Conservation (phyloP, 2,797 vertebrate genomes). For the Labroides dimidiatus region DNA sequence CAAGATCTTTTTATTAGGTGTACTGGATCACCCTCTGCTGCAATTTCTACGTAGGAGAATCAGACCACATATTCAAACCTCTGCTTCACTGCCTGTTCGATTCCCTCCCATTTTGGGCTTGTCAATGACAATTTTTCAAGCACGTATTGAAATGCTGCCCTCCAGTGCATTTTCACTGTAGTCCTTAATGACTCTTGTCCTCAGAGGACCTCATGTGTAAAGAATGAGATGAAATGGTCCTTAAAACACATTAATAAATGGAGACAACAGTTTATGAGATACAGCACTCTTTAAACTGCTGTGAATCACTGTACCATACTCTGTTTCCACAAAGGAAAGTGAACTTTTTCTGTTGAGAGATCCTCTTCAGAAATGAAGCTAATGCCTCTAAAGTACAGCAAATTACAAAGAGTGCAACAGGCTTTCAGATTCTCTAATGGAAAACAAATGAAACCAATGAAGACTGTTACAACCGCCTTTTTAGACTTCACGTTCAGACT, state of each 20-base stretch:
- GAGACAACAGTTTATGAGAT: not conserved
- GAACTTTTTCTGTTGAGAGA: not conserved
- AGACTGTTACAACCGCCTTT: constrained; percentile 3
- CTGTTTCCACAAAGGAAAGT: not conserved
- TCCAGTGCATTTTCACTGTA: constrained; percentile 17
- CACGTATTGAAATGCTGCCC: constrained; percentile 56
- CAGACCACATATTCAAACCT: constrained; percentile 27
- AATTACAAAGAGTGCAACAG: constrained; percentile 8
- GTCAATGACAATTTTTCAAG: constrained; percentile 66
- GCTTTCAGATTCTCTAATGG: constrained; percentile 9
- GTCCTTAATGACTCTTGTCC: constrained; percentile 28
- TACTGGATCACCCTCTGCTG: constrained; percentile 12
- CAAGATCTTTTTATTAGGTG: constrained; percentile 1
- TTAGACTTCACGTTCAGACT: not conserved
- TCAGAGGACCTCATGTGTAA: constrained; percentile 10
- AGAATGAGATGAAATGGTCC: not conserved
- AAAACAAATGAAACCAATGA: constrained; percentile 24
- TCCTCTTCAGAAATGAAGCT: not conserved
- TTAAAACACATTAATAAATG: not conserved
- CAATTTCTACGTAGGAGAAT: constrained; percentile 29
- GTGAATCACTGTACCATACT: not conserved
- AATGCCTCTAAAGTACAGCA: not conserved
- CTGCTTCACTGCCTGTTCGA: constrained; percentile 42
- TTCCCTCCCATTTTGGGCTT: constrained; percentile 41
- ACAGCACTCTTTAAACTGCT: not conserved